Conservation (phyloP, 2,113 vertebrate species). For the Pungitius pungitius region DNA sequence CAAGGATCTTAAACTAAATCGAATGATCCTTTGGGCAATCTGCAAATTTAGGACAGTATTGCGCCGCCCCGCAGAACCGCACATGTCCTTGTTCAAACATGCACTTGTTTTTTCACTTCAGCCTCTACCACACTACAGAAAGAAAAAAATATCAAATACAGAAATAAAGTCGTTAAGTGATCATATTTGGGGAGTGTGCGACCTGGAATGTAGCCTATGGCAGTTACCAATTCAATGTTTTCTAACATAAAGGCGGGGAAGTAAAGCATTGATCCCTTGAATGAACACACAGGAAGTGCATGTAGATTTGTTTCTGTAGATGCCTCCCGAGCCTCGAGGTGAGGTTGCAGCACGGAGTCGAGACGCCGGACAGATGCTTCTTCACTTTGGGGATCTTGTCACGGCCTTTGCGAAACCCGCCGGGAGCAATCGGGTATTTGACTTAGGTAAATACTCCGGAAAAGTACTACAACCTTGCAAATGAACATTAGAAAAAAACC, state of each 20-base stretch:
- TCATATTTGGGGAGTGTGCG: conserved; percentile 7
- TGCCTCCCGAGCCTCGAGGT: conserved; percentile 2
- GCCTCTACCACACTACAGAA: neutral
- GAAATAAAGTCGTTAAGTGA: conserved; percentile 19
- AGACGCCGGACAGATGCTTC: conserved; percentile 8
- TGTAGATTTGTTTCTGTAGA: neutral
- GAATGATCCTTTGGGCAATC: conserved; percentile 14
- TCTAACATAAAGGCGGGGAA: conserved; percentile 15
- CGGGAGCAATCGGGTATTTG: conserved; percentile 14
- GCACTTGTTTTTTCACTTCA: conserved; percentile 29
- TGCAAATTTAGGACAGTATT: neutral
- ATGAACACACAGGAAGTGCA: conserved; percentile 9
- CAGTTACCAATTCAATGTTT: conserved; percentile 11
- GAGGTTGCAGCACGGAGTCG: conserved; percentile 7
- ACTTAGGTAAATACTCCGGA: conserved; percentile 22
- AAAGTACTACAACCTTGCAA: conserved; percentile 43
- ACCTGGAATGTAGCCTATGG: conserved; percentile 22
- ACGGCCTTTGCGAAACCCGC: conserved; percentile 5
- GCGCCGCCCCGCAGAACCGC: conserved; percentile 10
- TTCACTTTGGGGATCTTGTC: conserved; percentile 18
- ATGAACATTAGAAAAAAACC: conserved; percentile 35
- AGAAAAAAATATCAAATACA: conserved; percentile 22
- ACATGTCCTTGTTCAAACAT: conserved; percentile 4
- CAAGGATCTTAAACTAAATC: conserved; percentile 27
- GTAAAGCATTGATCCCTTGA: neutral